Evolutionary conservation across 2,797 vertebrate genomes (phyloP).

Genomic region (Miopithecus talapoin): DNA sequence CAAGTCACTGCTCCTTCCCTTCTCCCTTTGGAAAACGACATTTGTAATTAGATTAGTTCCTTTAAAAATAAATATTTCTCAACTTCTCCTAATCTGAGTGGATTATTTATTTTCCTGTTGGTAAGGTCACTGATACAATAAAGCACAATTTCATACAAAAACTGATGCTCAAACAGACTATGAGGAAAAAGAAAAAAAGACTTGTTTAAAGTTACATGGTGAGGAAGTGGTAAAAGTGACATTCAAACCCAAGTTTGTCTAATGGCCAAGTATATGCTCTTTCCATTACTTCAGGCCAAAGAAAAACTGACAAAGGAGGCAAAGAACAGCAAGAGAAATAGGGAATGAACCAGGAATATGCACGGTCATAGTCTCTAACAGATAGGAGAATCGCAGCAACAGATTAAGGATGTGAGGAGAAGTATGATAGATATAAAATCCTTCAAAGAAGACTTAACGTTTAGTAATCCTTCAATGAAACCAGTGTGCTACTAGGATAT

Average conservation of each 20-base stretch:
- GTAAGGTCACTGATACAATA: not conserved
- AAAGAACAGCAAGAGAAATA: not conserved
- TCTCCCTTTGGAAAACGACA: not conserved
- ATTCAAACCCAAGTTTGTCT: not conserved
- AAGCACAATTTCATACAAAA: not conserved
- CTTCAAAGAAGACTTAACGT: not conserved
- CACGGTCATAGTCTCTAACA: not conserved
- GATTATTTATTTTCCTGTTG: not conserved
- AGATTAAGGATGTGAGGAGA: not conserved
- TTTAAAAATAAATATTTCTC: not conserved
- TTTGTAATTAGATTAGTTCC: not conserved
- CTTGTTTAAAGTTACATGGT: not conserved
- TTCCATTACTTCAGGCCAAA: not conserved
- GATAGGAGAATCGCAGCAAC: not conserved
- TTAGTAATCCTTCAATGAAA: not conserved
- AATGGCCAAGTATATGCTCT: not conserved
- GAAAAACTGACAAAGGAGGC: not conserved
- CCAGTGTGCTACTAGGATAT: not conserved
- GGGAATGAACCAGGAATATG: not conserved
- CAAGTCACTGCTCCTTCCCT: not conserved
- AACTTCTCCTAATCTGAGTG: not conserved
- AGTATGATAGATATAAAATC: not conserved
- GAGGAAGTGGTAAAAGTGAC: not conserved
- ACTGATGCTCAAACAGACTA: not conserved
- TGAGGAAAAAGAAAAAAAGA: not conserved